Percentiles rank a stretch among this genome's conserved stretches.
Evolutionary conservation across 2,888 invertebrate genomes (phyloP).

Genomic region (Craniophora ligustri): DNA sequence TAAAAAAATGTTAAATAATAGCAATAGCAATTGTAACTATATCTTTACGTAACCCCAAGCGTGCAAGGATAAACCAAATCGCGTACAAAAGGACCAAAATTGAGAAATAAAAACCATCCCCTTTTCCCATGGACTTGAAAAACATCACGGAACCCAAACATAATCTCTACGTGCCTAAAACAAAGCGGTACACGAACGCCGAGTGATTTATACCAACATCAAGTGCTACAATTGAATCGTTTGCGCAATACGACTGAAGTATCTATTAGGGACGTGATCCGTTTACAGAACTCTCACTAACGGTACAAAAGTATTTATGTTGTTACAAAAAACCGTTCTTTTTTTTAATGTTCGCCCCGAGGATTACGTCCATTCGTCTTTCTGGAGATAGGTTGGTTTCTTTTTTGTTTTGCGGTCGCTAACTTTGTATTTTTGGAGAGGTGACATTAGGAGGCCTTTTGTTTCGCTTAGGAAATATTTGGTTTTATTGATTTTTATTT

Average conservation of each 20-base stretch:
- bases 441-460: too few relatives aligned
- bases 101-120: constrained; percentile 19
- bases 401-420: constrained; percentile 25
- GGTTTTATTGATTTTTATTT: not conserved
- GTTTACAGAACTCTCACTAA: constrained; percentile 56
- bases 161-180: constrained; percentile 66
- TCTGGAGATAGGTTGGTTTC: constrained; percentile 29
- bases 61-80: not conserved
- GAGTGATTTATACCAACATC: constrained; percentile 78
- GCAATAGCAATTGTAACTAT: not conserved
- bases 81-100: constrained; percentile 1
- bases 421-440: constrained; percentile 29
- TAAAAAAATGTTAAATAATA: too few relatives aligned
- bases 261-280: constrained; percentile 76
- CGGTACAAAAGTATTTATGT: constrained; percentile 62
- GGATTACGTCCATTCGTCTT: constrained; percentile 55
- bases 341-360: constrained; percentile 58
- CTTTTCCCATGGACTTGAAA: constrained; percentile 33
- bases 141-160: constrained; percentile 46
- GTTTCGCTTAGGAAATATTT: too few relatives aligned
- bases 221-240: constrained; percentile 76
- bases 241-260: constrained; percentile 72
- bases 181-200: constrained; percentile 51
- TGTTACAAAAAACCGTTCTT: constrained; percentile 34
- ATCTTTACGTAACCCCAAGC: not conserved